Evolutionary conservation across 2,797 vertebrate species (phyloP), one percentile per base, ranked within the genome.

Genomic region (Halcyon smyrnensis): DNA sequence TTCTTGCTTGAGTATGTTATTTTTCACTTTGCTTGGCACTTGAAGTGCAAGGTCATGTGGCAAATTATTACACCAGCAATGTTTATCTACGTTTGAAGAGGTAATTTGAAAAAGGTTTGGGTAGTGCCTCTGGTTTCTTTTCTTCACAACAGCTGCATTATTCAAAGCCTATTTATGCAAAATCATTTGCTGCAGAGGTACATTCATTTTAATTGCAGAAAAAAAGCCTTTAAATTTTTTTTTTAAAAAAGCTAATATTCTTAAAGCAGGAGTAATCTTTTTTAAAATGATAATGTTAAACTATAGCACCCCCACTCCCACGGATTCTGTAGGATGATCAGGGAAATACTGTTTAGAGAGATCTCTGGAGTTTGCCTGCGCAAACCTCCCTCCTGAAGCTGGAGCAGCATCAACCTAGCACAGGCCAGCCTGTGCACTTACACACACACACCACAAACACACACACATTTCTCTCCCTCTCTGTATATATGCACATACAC

Each of bases 11-110:
- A 86, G 79, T 88, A 50, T 83, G 78, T 80, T 94, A 84, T 93
- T 96, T 96, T 96, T 96, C 91, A 91, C 78, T 93, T 95, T 89
- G 71, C 17, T 80, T 90, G 93, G 65, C 75, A 85, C 50, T 95
- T 96, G 75, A 92, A 89, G 84, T 76, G 34, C 84, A 91, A 93
- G 93, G 81, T 92, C 93, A 89, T 95, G 60, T 93, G 84, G 79
- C 79, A 95, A 95, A 89, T 94, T 73, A 94, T 94, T 96, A 89
- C 53, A 54, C 5, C 36, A 95, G 64, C 70, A 91, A 82, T 87
- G 64, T 94, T 91, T 81, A 59, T 60, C 67, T 65, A 63, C 12
- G 13, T 92, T 89, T 75, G 90, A 89, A 89, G 87, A 93, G 67
- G 39, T 75, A 63, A 80, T 96, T 93, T 75, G 48, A 90, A 90